Evolutionary conservation across 2,113 vertebrate genomes (phyloP), one percentile per base, ranked within the genome.

Genomic region (Phylloscopus trochilus): DNA sequence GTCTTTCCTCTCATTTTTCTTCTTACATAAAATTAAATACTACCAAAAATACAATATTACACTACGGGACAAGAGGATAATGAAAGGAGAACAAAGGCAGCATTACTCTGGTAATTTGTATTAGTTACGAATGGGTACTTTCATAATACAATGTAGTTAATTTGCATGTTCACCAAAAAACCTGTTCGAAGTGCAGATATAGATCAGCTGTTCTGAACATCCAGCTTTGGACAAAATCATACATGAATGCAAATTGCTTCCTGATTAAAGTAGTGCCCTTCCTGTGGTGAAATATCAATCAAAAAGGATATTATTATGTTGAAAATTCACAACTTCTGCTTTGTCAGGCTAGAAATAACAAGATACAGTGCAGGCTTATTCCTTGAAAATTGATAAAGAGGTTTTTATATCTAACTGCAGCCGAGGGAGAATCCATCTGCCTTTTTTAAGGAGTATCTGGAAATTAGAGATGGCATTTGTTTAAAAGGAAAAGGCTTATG

Each of bases 71-170:
- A 89, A 87, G 64, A 90, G 55, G 35, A 72, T 76, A 76, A 92
- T 62, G 85, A 89, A 68, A 89, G 44, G 33, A 86, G 89, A 94
- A 93, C 51, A 94, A 95, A 92, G 52, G 53, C 81, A 95, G 46
- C 47, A 27, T 70, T 80, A 73, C 76, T 73, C 37, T 52, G 47
- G 72, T 90, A 86, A 89, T 59, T 90, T 62, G 49, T 83, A 31
- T 88, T 73, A 94, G 60, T 89, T 87, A 95, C 26, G 1, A 94
- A 60, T 6, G 27, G 53, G 15, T 76, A 79, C 62, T 62, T 94
- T 78, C 31, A 52, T 66, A 91, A 89, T 24, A 8, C 4, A 4
- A 72, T 52, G 58, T 35, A 69, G 49, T 76, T 95, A 73, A 90
- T 91, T 84, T 86, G 58, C 58, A 79, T n/a, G 46, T 43, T 90